These are phyloP conservation scores for Drosophila arawakana DNA, from an alignment of 1,140 invertebrate species.

Conservation along the genomic window DNA sequence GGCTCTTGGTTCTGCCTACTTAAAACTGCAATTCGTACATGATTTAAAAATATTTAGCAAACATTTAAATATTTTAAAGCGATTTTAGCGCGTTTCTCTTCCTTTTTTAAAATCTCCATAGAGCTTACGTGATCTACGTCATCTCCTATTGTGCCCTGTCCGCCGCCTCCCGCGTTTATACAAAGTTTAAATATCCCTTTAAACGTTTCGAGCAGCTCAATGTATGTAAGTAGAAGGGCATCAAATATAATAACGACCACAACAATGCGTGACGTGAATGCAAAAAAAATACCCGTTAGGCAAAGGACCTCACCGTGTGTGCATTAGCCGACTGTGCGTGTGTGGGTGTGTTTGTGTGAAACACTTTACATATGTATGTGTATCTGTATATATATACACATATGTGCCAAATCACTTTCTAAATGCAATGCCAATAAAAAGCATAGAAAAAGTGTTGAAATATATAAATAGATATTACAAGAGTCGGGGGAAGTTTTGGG, in stretches of 20 bases:
- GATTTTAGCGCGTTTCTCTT: too few relatives aligned
- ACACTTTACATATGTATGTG: constrained; percentile 37
- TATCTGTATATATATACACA: constrained; percentile 31
- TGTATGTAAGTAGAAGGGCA: constrained; percentile 45
- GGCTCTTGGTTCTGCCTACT: too few relatives aligned
- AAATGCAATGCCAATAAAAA: constrained; percentile 65
- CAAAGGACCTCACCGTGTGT: constrained; percentile 35
- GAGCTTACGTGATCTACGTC: constrained; percentile 13
- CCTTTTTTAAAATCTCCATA: background rate
- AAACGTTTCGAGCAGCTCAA: constrained; percentile 32
- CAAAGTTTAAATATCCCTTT: constrained; percentile 51
- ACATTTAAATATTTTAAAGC: too few relatives aligned
- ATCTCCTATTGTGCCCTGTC: background rate
- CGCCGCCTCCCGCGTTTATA: background rate
- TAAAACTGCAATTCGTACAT: too few relatives aligned
- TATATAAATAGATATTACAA: constrained; percentile 37
- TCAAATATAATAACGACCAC: constrained; percentile 62
- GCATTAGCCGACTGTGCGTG: constrained; percentile 39
- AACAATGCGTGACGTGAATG: constrained; percentile 60
- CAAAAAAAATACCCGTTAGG: constrained; percentile 18
- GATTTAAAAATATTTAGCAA: too few relatives aligned
- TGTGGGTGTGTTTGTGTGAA: constrained; percentile 11
- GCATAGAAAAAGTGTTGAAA: constrained; percentile 56
- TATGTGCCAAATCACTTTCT: constrained; percentile 57
- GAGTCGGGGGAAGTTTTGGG: background rate